A percentile compares a stretch with the other conserved stretches of the same genome.
phyloP scores from a whole-genome alignment of 2,113 vertebrate species.

The Natator depressus region DNA sequence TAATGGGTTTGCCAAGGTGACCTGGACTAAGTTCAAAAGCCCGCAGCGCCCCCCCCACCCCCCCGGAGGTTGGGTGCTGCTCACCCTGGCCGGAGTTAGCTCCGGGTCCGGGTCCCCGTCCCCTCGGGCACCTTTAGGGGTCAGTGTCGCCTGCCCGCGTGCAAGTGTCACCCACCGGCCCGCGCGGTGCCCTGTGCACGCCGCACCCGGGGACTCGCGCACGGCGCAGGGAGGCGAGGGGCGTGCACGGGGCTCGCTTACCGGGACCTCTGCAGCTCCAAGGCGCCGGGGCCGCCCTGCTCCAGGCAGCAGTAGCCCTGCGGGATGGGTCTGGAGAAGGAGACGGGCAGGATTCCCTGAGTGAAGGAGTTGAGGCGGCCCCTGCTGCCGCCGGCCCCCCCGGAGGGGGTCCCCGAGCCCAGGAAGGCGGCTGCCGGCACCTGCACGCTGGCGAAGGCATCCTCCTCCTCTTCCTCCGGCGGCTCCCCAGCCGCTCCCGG shows the following conservation, averaged over 20 bases:
- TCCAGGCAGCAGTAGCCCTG: slow-evolving; percentile 82
- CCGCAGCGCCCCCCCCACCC: too few relatives aligned
- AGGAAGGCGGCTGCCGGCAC: slow-evolving; percentile 70
- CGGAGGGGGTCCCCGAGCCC: slow-evolving; percentile 41
- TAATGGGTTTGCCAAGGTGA: background rate
- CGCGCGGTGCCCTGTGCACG: too few relatives aligned
- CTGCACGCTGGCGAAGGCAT: slow-evolving; percentile 80
- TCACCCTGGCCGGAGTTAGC: background rate
- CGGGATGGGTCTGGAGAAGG: slow-evolving; percentile 83
- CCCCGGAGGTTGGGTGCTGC: background rate
- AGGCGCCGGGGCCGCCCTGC: slow-evolving; percentile 68
- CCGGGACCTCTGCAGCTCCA: slow-evolving; percentile 93
- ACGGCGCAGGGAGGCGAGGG: too few relatives aligned
- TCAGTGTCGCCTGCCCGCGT: too few relatives aligned
- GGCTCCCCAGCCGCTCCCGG: slow-evolving; percentile 5
- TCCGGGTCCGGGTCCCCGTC: background rate
- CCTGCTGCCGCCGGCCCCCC: slow-evolving; percentile 71
- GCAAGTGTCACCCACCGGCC: too few relatives aligned
- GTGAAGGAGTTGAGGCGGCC: slow-evolving; percentile 95
- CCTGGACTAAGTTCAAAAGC: background rate
- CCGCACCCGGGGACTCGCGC: too few relatives aligned
- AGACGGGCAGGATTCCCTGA: slow-evolving; percentile 89
- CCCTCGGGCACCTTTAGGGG: too few relatives aligned
- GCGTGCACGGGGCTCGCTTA: slow-evolving; percentile 68
- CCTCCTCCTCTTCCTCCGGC: slow-evolving; percentile 81